Evolutionary conservation across 2,888 invertebrate genomes (phyloP).

Genomic region (Eremobia ochroleuca): DNA sequence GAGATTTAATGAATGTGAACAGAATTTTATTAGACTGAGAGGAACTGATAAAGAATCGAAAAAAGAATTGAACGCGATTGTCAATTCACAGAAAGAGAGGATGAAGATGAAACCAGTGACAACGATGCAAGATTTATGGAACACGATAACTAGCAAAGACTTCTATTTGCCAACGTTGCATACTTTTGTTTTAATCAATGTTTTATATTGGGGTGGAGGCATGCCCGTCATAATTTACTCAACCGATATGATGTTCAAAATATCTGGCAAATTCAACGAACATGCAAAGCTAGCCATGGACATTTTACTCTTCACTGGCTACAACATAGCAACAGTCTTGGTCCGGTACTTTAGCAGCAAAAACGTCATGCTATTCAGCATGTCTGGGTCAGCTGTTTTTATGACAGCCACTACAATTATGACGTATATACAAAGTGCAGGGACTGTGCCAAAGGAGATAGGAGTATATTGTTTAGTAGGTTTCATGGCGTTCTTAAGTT

Average conservation of each 20-base stretch:
- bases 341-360: slow-evolving; percentile 53
- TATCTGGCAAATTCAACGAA: slow-evolving; percentile 30
- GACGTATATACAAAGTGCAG: slow-evolving; percentile 44
- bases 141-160: slow-evolving; percentile 31
- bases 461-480: slow-evolving; percentile 54
- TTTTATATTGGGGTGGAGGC: slow-evolving; percentile 49
- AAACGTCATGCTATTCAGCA: slow-evolving; percentile 52
- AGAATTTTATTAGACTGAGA: slow-evolving; percentile 47
- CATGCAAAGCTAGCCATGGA: slow-evolving; percentile 49
- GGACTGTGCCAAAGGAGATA: slow-evolving; percentile 22
- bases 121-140: slow-evolving; percentile 7
- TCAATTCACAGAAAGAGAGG: slow-evolving; percentile 41
- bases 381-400: slow-evolving; percentile 47
- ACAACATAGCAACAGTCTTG: slow-evolving; percentile 35
- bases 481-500: slow-evolving; percentile 47
- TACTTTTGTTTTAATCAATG: slow-evolving; percentile 47
- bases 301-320: slow-evolving; percentile 40
- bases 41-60: slow-evolving; percentile 56
- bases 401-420: slow-evolving; percentile 42
- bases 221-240: slow-evolving; percentile 54
- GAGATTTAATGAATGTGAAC: slow-evolving; percentile 53
- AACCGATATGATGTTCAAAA: slow-evolving; percentile 47
- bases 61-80: slow-evolving; percentile 50
- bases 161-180: slow-evolving; percentile 55
- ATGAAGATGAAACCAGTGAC: neutral